A percentile compares a stretch with the other conserved stretches of the same genome.
These are phyloP conservation scores for Uropetala carovei DNA, from an alignment of 2,888 invertebrate genomes.

Conservation along the genomic window DNA sequence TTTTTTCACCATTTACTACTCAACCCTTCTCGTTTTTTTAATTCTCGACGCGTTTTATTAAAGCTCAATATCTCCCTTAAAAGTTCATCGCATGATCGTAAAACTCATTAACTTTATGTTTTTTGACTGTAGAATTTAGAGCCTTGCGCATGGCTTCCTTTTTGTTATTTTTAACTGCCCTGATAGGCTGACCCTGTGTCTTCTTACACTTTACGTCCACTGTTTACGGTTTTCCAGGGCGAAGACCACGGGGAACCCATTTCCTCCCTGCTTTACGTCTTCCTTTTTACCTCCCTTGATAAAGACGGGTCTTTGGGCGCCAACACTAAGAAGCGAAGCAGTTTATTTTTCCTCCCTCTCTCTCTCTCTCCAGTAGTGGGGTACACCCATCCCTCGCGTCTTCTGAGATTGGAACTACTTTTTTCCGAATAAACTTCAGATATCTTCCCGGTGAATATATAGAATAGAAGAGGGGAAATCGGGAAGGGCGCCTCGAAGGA, in stretches of 20 bases:
- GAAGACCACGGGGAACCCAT: not conserved
- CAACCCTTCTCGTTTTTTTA: too few relatives aligned
- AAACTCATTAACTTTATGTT: too few relatives aligned
- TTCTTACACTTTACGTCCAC: not conserved
- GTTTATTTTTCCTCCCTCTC: not conserved
- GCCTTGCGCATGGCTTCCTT: too few relatives aligned
- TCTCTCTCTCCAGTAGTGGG: too few relatives aligned
- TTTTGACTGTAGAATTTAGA: too few relatives aligned
- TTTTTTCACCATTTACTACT: too few relatives aligned
- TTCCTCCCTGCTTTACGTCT: not conserved
- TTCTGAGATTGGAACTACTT: not conserved
- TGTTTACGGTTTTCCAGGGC: not conserved
- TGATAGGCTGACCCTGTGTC: too few relatives aligned
- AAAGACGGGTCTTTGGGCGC: not conserved
- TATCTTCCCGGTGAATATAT: not conserved
- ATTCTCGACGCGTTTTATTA: too few relatives aligned
- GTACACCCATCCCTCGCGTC: too few relatives aligned
- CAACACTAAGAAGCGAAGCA: not conserved
- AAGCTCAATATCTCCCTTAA: too few relatives aligned
- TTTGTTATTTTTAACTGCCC: too few relatives aligned
- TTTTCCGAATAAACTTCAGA: not conserved
- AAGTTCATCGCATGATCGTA: too few relatives aligned
- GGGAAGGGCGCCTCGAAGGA: not conserved
- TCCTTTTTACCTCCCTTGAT: not conserved
- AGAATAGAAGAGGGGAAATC: not conserved